Percentiles rank a stretch among this genome's conserved stretches.
These are phyloP conservation scores for Prenolepis imparis DNA, from an alignment of 2,888 invertebrate species.

Conservation along the genomic window DNA sequence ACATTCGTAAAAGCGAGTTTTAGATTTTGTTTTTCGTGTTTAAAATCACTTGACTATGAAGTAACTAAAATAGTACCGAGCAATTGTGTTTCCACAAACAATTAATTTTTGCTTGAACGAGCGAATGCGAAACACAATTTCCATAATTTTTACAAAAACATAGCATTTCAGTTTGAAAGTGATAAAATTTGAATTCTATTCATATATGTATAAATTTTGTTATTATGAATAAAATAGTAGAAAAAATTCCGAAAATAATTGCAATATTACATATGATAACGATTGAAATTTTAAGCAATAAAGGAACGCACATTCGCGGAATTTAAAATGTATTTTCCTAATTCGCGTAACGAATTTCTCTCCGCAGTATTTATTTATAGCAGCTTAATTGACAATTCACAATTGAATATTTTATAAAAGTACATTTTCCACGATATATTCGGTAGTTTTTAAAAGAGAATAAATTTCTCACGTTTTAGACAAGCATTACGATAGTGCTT, in stretches of 20 bases:
- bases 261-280: not conserved
- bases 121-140: not conserved
- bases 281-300: not conserved
- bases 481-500: not conserved
- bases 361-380: not conserved
- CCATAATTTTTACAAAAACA: not conserved
- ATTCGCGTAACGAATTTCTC: not conserved
- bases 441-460: not conserved
- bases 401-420: constrained; percentile 1
- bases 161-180: not conserved
- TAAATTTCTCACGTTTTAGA: not conserved
- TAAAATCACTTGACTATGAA: not conserved
- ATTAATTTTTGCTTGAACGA: constrained; percentile 12
- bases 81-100: constrained; percentile 5
- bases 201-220: too few relatives aligned
- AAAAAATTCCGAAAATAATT: not conserved
- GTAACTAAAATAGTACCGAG: constrained; percentile 25
- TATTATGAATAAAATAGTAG: not conserved
- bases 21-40: constrained; percentile 40
- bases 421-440: not conserved
- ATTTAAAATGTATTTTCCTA: constrained; percentile 9
- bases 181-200: too few relatives aligned
- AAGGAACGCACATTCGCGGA: not conserved
- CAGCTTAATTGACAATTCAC: not conserved
- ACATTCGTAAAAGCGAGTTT: constrained; percentile 35